Percentiles rank a stretch among this genome's conserved stretches.
phyloP scores from a whole-genome alignment of 2,888 invertebrate species.

The Pasiphila rectangulata region DNA sequence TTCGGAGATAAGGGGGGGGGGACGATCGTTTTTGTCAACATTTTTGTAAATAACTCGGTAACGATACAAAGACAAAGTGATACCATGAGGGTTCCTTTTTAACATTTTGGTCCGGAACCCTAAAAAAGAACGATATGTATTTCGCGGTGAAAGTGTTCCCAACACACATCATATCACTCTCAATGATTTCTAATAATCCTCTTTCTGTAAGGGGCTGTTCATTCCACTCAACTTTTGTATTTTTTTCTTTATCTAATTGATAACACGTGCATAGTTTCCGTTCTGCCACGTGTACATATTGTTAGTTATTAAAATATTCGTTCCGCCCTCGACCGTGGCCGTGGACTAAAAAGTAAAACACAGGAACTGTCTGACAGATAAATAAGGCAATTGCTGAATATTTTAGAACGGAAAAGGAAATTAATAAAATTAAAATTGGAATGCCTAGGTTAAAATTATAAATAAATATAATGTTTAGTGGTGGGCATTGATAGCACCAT shows the following conservation, averaged over 20 bases:
- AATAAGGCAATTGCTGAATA: constrained; percentile 12
- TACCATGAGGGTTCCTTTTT: too few relatives aligned
- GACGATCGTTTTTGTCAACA: too few relatives aligned
- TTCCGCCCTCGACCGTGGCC: constrained; percentile 52
- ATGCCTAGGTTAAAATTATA: too few relatives aligned
- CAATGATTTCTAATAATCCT: constrained; percentile 27
- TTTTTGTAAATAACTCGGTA: too few relatives aligned
- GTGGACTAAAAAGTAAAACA: constrained; percentile 22
- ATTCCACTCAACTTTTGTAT: constrained; percentile 32
- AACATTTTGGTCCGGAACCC: too few relatives aligned
- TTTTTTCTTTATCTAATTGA: constrained; percentile 66
- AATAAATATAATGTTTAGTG: too few relatives aligned
- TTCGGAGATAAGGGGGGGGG: too few relatives aligned
- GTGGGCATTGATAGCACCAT: too few relatives aligned
- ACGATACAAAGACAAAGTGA: too few relatives aligned
- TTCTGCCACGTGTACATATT: constrained; percentile 68
- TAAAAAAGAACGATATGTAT: too few relatives aligned
- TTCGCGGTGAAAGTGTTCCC: too few relatives aligned
- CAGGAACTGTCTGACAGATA: constrained; percentile 16
- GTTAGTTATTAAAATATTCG: constrained; percentile 69
- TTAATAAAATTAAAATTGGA: too few relatives aligned
- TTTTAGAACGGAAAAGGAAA: not conserved
- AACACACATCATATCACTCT: constrained; percentile 40
- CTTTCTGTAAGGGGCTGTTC: constrained; percentile 36
- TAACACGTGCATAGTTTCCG: constrained; percentile 75